Base-by-base conservation (phyloP, 2,888 invertebrate species). In the Mesorhabditis sp. region DNA sequence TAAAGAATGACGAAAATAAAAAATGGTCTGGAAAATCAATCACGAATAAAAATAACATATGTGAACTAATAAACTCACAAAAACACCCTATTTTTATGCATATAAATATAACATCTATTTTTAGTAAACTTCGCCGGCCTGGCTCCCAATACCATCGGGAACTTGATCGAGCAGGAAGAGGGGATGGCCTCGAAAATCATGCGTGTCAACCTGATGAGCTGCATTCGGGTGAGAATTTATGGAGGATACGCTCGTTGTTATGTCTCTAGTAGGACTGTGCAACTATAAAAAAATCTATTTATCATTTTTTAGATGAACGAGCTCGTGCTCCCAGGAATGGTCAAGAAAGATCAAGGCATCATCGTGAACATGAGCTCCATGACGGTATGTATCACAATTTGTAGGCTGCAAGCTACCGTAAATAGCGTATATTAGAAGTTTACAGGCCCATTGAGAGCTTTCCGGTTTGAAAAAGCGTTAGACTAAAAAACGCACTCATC, bases 111-210 rank as follows among this genome's bases (percentile, higher is more conserved):
- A n/a, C n/a, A n/a, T n/a, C n/a, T 50, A 13, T 50, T 74, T 77
- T 28, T 71, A 83, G 83, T 84, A 15, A 84, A 84, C 66, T 85
- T 84, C 66, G 84, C 80, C n/a, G 84, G 84, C 67, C 84, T 83
- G 43, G 84, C 81, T 10, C 84, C 84, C 4, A 71, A 73, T 10
- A 70, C 71, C 28, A 77, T 84, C 62, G 84, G 77, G 65, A 81
- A 79, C 44, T 70, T 84, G n/a, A 71, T 74, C 4, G 84, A 84
- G 64, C 71, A 81, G 43, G 79, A 80, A 4, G 70, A 73, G 45
- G 82, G 82, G 42, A 67, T 82, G 3, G 76, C 82, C 1, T 82
- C 84, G 0, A 79, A 78, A 58, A 84, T 84, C 72, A 72, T 85
- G 4, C 72, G 77, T 43, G 84, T 84, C 13, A 84, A 84, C 67